phyloP scores from a whole-genome alignment of 2,113 vertebrate genomes.

The Oryzias javanicus region DNA sequence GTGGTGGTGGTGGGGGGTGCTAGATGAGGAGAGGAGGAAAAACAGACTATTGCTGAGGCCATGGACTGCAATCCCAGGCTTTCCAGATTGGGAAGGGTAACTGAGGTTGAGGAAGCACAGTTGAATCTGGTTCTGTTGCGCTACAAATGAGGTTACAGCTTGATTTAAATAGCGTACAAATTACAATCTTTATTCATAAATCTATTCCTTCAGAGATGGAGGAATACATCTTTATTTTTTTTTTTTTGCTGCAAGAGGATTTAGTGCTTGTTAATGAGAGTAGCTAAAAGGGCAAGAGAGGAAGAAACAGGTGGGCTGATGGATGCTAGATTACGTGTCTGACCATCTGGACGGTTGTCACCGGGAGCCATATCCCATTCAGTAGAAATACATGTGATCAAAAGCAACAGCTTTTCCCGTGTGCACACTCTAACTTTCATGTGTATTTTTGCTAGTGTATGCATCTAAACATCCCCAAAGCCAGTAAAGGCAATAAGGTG shows the following conservation, averaged over 20 bases:
- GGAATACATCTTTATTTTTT: constrained; percentile 13
- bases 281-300: constrained; percentile 55
- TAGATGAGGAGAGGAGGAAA: constrained; percentile 40
- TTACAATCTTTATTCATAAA: constrained; percentile 36
- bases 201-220: constrained; percentile 23
- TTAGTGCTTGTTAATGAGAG: constrained; percentile 50
- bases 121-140: constrained; percentile 28
- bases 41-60: constrained; percentile 46
- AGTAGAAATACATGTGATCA: constrained; percentile 33
- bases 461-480: constrained; percentile 35
- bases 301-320: constrained; percentile 63
- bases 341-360: constrained; percentile 76
- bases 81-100: constrained; percentile 19
- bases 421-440: constrained; percentile 19
- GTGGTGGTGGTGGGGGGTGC: constrained; percentile 43
- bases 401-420: constrained; percentile 32
- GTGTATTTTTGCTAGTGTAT: constrained; percentile 20
- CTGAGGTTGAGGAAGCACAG: constrained; percentile 18
- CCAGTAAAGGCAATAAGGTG: constrained; percentile 11
- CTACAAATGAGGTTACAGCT: constrained; percentile 28
- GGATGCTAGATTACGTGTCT: constrained; percentile 68
- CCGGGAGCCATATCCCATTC: constrained; percentile 66
- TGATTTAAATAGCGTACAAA: constrained; percentile 50
- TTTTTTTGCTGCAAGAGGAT: constrained; percentile 28
- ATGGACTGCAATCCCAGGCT: constrained; percentile 32